phyloP scores from a whole-genome alignment of 2,797 vertebrate species.

The Poecilia gillii region DNA sequence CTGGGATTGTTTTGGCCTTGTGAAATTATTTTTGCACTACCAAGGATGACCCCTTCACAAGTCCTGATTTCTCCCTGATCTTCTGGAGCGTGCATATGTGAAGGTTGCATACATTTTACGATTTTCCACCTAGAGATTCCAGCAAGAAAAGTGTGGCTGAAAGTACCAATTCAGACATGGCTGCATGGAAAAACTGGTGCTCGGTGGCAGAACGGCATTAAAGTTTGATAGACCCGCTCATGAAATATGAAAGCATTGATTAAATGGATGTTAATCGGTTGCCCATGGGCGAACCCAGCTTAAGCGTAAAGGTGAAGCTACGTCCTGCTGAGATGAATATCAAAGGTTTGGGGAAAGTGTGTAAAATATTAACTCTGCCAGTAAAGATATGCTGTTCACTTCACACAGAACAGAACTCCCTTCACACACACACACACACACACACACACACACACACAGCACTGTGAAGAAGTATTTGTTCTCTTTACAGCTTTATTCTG shows the following conservation, averaged over 20 bases:
- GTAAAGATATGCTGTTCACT: slow-evolving; percentile 3
- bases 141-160: slow-evolving; percentile 15
- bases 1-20: slow-evolving; percentile 47
- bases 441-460: not conserved
- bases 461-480: not conserved
- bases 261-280: slow-evolving; percentile 70
- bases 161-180: slow-evolving; percentile 47
- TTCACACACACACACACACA: not conserved
- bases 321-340: slow-evolving; percentile 21
- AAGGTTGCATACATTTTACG: slow-evolving; percentile 19
- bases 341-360: slow-evolving; percentile 16
- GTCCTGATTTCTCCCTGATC: slow-evolving; percentile 31
- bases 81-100: not conserved
- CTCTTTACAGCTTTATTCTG: not conserved
- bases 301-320: slow-evolving; percentile 48
- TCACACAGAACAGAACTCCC: not conserved
- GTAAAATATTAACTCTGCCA: slow-evolving; percentile 21
- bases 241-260: slow-evolving; percentile 71
- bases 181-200: slow-evolving; percentile 54
- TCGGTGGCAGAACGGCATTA: slow-evolving; percentile 46
- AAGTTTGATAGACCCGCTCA: slow-evolving; percentile 66
- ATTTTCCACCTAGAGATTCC: slow-evolving; percentile 21
- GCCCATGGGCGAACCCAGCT: slow-evolving; percentile 48
- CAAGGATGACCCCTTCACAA: slow-evolving; percentile 45
- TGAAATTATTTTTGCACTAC: slow-evolving; percentile 45